Percentiles rank a stretch among this genome's conserved stretches.
These are phyloP conservation scores for Catharus fuscescens DNA, from an alignment of 2,113 vertebrate species.

Conservation along the genomic window DNA sequence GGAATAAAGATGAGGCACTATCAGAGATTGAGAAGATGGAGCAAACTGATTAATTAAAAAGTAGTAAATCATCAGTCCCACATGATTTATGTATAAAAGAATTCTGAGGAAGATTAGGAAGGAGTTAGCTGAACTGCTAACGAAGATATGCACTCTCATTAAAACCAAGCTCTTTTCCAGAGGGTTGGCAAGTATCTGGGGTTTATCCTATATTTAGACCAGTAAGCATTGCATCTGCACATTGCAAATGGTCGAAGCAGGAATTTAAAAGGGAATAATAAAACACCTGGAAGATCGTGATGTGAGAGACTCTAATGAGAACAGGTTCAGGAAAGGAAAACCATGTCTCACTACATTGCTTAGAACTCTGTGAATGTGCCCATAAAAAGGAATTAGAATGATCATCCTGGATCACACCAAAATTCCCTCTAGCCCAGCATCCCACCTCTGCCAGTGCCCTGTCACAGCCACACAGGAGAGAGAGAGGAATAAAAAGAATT, in stretches of 20 bases:
- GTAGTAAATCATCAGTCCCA: slow-evolving; percentile 45
- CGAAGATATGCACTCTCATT: slow-evolving; percentile 50
- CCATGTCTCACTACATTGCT: neutral
- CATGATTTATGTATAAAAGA: slow-evolving; percentile 60
- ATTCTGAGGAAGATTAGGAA: slow-evolving; percentile 46
- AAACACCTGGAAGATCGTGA: slow-evolving; percentile 43
- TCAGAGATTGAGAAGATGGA: slow-evolving; percentile 34
- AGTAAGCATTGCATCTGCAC: slow-evolving; percentile 34
- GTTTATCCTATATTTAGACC: slow-evolving; percentile 46
- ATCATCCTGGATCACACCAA: neutral
- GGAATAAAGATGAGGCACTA: slow-evolving; percentile 3
- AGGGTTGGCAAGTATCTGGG: slow-evolving; percentile 15
- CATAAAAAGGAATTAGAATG: neutral
- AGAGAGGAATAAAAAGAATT: neutral
- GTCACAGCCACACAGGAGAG: neutral
- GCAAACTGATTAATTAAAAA: slow-evolving; percentile 63
- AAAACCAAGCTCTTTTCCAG: slow-evolving; percentile 38
- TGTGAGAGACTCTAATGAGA: slow-evolving; percentile 54
- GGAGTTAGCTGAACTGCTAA: slow-evolving; percentile 55
- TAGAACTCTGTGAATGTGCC: neutral
- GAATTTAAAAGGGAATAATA: slow-evolving; percentile 67
- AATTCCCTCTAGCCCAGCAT: neutral
- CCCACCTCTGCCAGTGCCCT: neutral
- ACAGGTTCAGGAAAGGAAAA: slow-evolving; percentile 6
- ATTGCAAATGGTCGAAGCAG: slow-evolving; percentile 32